Percentiles rank a stretch among this genome's conserved stretches.
phyloP scores from a whole-genome alignment of 2,113 vertebrate species.

The Acrocephalus kingi region DNA sequence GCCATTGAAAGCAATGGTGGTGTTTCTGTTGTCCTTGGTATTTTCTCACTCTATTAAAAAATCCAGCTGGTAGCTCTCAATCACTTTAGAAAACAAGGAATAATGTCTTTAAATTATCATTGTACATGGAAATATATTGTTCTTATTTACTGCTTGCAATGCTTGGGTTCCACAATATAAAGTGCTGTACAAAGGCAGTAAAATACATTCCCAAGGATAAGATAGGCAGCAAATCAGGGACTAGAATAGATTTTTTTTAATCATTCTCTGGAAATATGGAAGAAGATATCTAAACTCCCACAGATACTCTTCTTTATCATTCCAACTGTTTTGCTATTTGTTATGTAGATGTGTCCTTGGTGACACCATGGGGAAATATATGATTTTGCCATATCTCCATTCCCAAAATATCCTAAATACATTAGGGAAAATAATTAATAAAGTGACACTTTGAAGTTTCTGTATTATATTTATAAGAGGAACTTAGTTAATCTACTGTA shows the following conservation, averaged over 20 bases:
- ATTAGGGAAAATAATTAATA: neutral
- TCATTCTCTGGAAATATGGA: neutral
- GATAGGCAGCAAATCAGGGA: neutral
- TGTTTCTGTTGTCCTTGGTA: neutral
- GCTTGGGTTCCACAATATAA: neutral
- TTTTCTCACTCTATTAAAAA: neutral
- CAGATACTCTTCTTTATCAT: neutral
- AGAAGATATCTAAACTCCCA: neutral
- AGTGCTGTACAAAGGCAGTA: neutral
- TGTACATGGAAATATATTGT: neutral
- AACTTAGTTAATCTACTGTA: neutral
- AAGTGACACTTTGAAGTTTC: neutral
- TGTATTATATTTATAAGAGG: neutral
- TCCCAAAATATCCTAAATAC: neutral
- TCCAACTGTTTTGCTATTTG: neutral
- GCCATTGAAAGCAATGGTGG: neutral
- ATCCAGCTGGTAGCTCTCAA: neutral
- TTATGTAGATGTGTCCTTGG: neutral
- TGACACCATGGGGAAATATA: neutral
- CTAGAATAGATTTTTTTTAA: neutral
- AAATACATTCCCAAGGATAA: neutral
- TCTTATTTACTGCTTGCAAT: neutral
- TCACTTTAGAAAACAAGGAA: neutral
- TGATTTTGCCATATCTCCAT: neutral
- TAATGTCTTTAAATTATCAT: neutral